Evolutionary conservation across 2,888 invertebrate genomes (phyloP), one percentile per base, ranked within the genome.

Genomic region (Apomyelois bistriatella): DNA sequence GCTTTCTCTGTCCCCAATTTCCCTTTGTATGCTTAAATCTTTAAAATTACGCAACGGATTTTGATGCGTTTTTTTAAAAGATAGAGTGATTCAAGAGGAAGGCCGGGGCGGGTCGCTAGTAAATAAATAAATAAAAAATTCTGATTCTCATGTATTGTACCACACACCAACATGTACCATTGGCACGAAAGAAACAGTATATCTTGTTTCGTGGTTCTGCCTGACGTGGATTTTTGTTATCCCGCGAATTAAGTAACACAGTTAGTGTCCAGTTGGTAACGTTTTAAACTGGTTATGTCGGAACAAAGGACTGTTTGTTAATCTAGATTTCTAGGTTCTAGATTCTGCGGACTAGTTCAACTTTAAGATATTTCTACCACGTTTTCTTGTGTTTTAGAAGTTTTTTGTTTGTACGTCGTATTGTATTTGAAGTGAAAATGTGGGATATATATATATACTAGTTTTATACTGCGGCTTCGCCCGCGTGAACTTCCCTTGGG

Each of bases 141-240:
- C n/a, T n/a, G n/a, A n/a, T n/a, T n/a, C n/a, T 36, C 4, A 48
- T 48, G 17, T 12, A 36, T 48, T 37, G 17, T 0, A 22, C 37
- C 48, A 37, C 22, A 48, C 48, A 10, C 36, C 17, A 37, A 47
- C 47, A 36, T 48, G 48, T 48, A 15, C 22, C 47, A 15, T 12
- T 1, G 38, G 38, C 40, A 40, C 40, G 37, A 48, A 48, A 48
- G 48, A 48, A 48, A 36, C 48, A 48, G 22, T 48, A 48, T 37
- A 48, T 48, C 37, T 48, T 37, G 36, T 48, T 48, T 37, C 37
- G 36, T 32, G 16, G 12, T 12, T 42, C 28, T 22, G 22, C 5
- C 22, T 22, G 5, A 2, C 22, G 22, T 22, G 22, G 37, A 48
- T 37, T 48, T 35, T 48, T 48, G 48, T 48, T 48, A 22, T 12